These are phyloP conservation scores for Hippocampus guttulatus DNA, from an alignment of 2,113 vertebrate genomes.

Conservation along the genomic window DNA sequence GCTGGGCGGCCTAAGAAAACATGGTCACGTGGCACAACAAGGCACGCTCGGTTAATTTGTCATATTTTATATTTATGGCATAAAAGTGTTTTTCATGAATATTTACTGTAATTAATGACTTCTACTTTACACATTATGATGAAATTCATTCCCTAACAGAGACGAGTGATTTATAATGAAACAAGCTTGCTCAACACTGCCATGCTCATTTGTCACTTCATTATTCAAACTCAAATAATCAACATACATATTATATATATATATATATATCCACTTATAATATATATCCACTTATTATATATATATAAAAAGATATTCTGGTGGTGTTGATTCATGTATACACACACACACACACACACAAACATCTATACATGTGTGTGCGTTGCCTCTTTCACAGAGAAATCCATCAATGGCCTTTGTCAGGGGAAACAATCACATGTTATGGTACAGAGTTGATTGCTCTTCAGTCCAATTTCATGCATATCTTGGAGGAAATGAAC, in stretches of 20 bases:
- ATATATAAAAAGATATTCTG: too few relatives aligned
- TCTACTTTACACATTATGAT: not conserved
- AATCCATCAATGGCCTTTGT: constrained; percentile 11
- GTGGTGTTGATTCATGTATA: too few relatives aligned
- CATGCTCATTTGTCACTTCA: not conserved
- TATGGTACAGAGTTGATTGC: constrained; percentile 18
- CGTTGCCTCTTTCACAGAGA: not conserved
- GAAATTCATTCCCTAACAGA: not conserved
- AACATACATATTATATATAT: not conserved
- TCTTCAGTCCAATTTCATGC: constrained; percentile 23
- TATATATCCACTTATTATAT: not conserved
- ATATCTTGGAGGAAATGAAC: constrained; percentile 32
- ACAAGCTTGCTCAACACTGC: not conserved
- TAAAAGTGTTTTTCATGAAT: not conserved
- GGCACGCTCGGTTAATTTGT: not conserved
- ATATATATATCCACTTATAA: too few relatives aligned
- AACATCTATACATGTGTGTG: not conserved
- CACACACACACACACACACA: not conserved
- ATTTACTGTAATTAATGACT: not conserved
- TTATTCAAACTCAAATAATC: not conserved
- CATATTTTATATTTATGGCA: not conserved
- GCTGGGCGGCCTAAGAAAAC: too few relatives aligned
- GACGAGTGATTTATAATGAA: not conserved
- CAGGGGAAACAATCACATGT: constrained; percentile 18
- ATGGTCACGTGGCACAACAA: too few relatives aligned